Percentiles rank a stretch among this genome's conserved stretches.
Conservation (phyloP, 2,888 invertebrate genomes). For the Glaucopsyche alexis region DNA sequence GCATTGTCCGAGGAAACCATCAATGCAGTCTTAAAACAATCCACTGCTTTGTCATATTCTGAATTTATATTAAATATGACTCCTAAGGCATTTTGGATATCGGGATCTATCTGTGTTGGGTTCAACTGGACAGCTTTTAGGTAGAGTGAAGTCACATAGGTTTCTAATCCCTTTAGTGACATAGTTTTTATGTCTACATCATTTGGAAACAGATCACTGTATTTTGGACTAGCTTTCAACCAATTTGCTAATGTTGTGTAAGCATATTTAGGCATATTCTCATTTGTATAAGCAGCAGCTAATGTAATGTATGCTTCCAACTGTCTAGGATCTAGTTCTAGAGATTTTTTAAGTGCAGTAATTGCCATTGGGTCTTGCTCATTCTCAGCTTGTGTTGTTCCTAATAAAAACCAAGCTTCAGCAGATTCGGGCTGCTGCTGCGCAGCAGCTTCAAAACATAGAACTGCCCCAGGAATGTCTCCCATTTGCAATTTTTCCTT, state of each 20-base stretch:
- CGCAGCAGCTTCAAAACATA: conserved; percentile 97
- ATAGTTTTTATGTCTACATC: conserved; percentile 68
- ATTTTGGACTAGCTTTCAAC: conserved; percentile 90
- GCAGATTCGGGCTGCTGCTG: conserved; percentile 88
- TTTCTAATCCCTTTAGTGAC: conserved; percentile 70
- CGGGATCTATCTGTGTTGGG: conserved; percentile 88
- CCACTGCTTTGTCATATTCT: conserved; percentile 97
- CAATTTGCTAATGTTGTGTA: conserved; percentile 89
- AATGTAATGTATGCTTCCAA: conserved; percentile 92
- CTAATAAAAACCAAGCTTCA: conserved; percentile 93
- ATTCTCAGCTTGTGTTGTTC: conserved; percentile 97
- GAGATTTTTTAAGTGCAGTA: conserved; percentile 91
- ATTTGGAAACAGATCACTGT: conserved; percentile 84
- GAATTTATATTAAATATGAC: conserved; percentile 96
- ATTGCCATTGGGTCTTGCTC: conserved; percentile 98
- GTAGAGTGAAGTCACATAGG: conserved; percentile 86
- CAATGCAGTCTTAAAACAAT: conserved; percentile 95
- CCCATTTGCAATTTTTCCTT: conserved; percentile 90
- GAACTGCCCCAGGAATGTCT: conserved; percentile 96
- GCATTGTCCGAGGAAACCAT: conserved; percentile 90
- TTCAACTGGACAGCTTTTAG: conserved; percentile 89
- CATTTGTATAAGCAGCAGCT: conserved; percentile 97
- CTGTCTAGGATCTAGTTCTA: conserved; percentile 89
- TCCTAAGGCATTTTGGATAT: conserved; percentile 96
- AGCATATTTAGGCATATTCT: conserved; percentile 94